Evolutionary conservation across 2,888 invertebrate species (phyloP), one percentile per base, ranked within the genome.

Genomic region (Tetragnatha montana): DNA sequence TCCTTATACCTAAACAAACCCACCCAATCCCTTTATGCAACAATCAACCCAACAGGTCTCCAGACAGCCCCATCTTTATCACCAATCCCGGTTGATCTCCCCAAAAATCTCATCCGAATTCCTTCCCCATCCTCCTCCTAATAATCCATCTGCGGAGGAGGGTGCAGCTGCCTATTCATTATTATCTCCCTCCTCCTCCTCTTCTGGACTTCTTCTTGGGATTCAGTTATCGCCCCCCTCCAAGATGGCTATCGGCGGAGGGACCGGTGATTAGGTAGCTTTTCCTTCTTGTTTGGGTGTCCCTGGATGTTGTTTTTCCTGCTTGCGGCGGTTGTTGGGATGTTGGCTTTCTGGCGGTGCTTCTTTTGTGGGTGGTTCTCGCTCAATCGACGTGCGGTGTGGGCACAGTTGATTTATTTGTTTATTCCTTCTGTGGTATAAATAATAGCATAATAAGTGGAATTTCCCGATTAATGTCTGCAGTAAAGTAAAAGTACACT

Each of bases 181-280:
- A 35, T 71, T 49, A 81, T 81, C 73, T 60, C 6, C 12, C 78
- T n/a, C 12, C 21, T 47, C 49, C 75, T 73, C n/a, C 75, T 47
- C 49, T n/a, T 75, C 22, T 17, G n/a, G n/a, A n/a, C n/a, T 21
- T 14, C 17, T 50, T 17, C 82, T 21, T 50, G 10, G 35, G 74
- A 75, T 75, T 75, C 74, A 10, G 68, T 83, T 83, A 83, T 83
- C 74, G 75, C 74, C 74, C 47, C 74, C 75, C n/a, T 17, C 49
- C 47, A 19, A 10, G 81, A 10, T 60, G n/a, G 83, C 68, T 22
- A 21, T 75, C 60, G n/a, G 19, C 35, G 50, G 51, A 75, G 74
- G 86, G 22, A 73, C 86, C 86, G 35, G 3, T 1, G 86, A 86
- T 74, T 8, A 19, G n/a, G 73, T 71, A 86, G 35, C 35, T 35